These are phyloP conservation scores for Chondrosia reniformis DNA, from an alignment of 37 sponge, comb jelly and placozoan genomes.

Conservation along the genomic window DNA sequence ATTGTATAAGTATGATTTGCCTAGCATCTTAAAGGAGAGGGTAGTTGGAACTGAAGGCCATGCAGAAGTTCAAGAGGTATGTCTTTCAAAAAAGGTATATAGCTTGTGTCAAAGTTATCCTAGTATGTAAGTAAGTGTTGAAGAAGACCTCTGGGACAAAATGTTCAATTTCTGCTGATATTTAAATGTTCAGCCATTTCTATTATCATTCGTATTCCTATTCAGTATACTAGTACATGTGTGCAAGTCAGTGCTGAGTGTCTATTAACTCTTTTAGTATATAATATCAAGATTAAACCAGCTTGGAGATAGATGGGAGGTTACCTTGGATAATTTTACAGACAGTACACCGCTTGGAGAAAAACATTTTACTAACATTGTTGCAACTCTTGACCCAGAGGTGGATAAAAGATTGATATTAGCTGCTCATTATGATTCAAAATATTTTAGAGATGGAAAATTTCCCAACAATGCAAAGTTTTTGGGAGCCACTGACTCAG, in stretches of 20 bases:
- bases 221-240: neutral
- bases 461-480: slow-evolving; percentile 38
- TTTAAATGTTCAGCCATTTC: too few relatives aligned
- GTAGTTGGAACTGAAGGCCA: slow-evolving; percentile 77
- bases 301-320: slow-evolving; percentile 77
- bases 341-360: slow-evolving; percentile 67
- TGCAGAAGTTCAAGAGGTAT: slow-evolving; percentile 70
- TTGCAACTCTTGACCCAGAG: slow-evolving; percentile 86
- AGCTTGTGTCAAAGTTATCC: too few relatives aligned
- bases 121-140: too few relatives aligned
- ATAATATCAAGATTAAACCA: slow-evolving; percentile 67
- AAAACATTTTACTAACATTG: slow-evolving; percentile 83
- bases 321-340: slow-evolving; percentile 68
- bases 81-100: too few relatives aligned
- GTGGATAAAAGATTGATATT: slow-evolving; percentile 67
- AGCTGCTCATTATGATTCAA: slow-evolving; percentile 91
- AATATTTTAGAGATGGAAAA: slow-evolving; percentile 38
- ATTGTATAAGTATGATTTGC: slow-evolving; percentile 66
- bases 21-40: slow-evolving; percentile 61
- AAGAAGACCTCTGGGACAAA: too few relatives aligned
- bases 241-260: neutral
- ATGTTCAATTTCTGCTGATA: too few relatives aligned
- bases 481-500: slow-evolving; percentile 96
- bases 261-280: slow-evolving; percentile 37
- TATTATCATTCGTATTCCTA: too few relatives aligned